Evolutionary conservation across 2,797 vertebrate genomes (phyloP), one percentile per base, ranked within the genome.

Genomic region (Gambelia wislizenii): DNA sequence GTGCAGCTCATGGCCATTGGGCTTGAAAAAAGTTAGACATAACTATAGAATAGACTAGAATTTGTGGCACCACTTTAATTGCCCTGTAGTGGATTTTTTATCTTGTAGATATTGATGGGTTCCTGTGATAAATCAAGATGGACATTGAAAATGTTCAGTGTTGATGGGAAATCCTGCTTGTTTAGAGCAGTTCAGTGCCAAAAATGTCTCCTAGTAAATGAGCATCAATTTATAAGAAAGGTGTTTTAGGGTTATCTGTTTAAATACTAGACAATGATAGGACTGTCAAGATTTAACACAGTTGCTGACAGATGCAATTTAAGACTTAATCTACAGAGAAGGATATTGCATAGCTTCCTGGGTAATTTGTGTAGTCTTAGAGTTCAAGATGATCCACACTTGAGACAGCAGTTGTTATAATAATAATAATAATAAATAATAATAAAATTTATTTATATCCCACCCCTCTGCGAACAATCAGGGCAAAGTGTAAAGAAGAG

Each of bases 1-100:
- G 1, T 59, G 1, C 4, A 78, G 88, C 74, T 42, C 1, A 89
- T 92, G 49, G 36, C 75, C 33, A 87, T 44, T 30, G 83, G 61
- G 33, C 80, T 88, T 79, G 83, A 54, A 91, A 88, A 78, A 85
- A 91, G 47, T 14, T 39, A n/a, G 36, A 88, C 83, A 25, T 42
- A 89, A 76, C 85, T 81, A 30, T 4, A 56, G 81, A 47, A 64
- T 69, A 75, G 42, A 0, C n/a, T 69, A 25, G 64, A 84, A 90
- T n/a, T 85, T 36, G 42, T 75, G 30, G 4, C 87, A 91, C 44
- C 2, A 1, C 25, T 87, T 20, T 81, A 92, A 85, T 67, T 67
- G 30, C 3, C 33, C 6, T 33, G 87, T 88, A 7, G 6, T 36
- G 49, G 47, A 25, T 72, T 84, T 44, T 47, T 42, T 10, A 49